Conservation (phyloP, 2,113 vertebrate species). For the Mixornis gularis region DNA sequence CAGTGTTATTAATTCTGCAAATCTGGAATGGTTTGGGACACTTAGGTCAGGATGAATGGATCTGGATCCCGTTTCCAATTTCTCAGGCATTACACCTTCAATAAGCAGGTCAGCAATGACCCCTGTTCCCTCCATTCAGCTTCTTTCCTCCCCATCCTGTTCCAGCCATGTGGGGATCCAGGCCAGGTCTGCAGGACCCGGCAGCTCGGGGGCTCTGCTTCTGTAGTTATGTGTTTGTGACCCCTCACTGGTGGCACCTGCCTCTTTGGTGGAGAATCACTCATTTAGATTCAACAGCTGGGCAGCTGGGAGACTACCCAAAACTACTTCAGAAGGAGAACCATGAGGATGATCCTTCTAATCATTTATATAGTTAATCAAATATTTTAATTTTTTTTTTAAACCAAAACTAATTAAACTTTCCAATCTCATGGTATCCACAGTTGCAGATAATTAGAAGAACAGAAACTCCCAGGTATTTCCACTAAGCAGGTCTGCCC, state of each 20-base stretch:
- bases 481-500: neutral
- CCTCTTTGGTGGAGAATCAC: neutral
- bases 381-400: neutral
- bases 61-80: neutral
- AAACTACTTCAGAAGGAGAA: neutral
- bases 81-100: neutral
- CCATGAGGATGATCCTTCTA: neutral
- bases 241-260: neutral
- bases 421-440: neutral
- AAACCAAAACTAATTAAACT: neutral
- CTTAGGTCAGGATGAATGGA: neutral
- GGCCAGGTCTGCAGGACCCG: neutral
- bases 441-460: neutral
- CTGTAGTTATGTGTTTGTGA: rapidly evolving
- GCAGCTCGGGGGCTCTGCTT: rapidly evolving
- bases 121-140: neutral
- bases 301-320: neutral
- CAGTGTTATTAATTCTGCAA: neutral
- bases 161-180: rapidly evolving
- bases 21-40: neutral
- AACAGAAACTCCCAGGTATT: neutral
- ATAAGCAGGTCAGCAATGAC: neutral
- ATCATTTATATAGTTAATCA: neutral
- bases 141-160: neutral
- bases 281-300: neutral